Evolutionary conservation across 2,888 invertebrate genomes (phyloP), one percentile per base, ranked within the genome.

Genomic region (Liopterus haemorrhoidalis): DNA sequence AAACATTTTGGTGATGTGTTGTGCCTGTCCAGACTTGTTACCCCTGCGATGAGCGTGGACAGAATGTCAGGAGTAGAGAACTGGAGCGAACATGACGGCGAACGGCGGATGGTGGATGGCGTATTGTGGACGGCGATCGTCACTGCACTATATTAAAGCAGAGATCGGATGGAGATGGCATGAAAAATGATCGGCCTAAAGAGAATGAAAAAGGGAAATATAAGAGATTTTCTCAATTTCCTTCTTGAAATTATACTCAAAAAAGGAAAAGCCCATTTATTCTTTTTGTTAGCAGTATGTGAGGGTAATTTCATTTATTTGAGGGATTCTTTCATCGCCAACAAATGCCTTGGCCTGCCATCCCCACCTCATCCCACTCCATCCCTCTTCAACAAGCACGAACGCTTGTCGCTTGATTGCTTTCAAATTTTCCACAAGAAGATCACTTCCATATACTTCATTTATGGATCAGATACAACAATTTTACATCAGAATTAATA

Each of bases 141-240:
- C 45, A 41, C 56, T 55, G 57, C 50, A 55, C 54, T 52, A 46
- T 41, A 41, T 41, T 37, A 41, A 36, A 24, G 19, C 22, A 52
- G 51, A 57, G 59, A 62, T 61, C 62, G 60, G 60, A 62, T 64
- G 65, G 65, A 66, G 65, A 67, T 65, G 66, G 65, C 66, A 67
- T 68, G 68, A 69, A 68, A 68, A 69, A 68, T 68, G 69, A 68
- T 67, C 67, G 64, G 64, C 64, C 64, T 63, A 65, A 65, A 63
- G 64, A 65, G 63, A 64, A 65, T 63, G 64, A 65, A 64, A 65
- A 65, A 66, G 63, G 62, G 59, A 66, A 68, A 66, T 66, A 66
- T 65, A 66, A 65, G 62, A 66, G 67, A 67, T 67, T 67, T 66
- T 66, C 64, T 65, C 67, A 69, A 68, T 68, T 68, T 67, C 68